Base-by-base conservation (phyloP, 2,888 invertebrate species). In the Calephelis perditalis region DNA sequence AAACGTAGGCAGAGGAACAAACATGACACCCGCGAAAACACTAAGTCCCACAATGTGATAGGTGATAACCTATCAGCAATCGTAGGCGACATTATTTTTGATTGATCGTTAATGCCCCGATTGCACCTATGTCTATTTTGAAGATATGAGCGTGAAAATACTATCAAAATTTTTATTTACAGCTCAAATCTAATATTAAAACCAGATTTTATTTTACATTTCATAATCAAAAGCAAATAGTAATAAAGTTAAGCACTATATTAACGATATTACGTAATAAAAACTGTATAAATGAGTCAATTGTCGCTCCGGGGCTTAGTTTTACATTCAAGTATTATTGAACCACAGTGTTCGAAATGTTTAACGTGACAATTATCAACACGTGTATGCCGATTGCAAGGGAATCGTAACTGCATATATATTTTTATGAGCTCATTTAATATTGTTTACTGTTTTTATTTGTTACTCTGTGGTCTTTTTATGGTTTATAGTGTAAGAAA, bases 291-390 rank as follows among this genome's bases (percentile, higher is more conserved):
- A 59, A 59, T 44, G 57, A 57, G 43, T 57, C 57, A 57, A 59
- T 59, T 35, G 56, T 37, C 46, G 59, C 59, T 58, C 43, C 43
- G 46, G 56, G 59, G 59, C 55, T 60, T 60, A 60, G 59, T 60
- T 60, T 60, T 60, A 60, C 56, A 35, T 52, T 52, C 37, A 37
- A 56, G 59, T 46, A 36, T 45, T 57, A 57, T 57, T 57, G 57
- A 44, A 45, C 57, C 45, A 45, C 46, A 57, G 35, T 37, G 43
- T 52, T 52, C 35, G 52, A 59, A 56, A 47, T 60, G 46, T 56
- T 56, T 60, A 56, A 60, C 60, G 60, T 56, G 60, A 46, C 60
- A 60, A 60, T 60, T 60, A 60, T 54, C 60, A 56, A 11, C 56
- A 57, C 46, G 57, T 57, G 60, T 56, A 59, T 43, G 12, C 60